These are phyloP conservation scores for Mythimna impura DNA, from an alignment of 2,888 invertebrate species.

Conservation along the genomic window DNA sequence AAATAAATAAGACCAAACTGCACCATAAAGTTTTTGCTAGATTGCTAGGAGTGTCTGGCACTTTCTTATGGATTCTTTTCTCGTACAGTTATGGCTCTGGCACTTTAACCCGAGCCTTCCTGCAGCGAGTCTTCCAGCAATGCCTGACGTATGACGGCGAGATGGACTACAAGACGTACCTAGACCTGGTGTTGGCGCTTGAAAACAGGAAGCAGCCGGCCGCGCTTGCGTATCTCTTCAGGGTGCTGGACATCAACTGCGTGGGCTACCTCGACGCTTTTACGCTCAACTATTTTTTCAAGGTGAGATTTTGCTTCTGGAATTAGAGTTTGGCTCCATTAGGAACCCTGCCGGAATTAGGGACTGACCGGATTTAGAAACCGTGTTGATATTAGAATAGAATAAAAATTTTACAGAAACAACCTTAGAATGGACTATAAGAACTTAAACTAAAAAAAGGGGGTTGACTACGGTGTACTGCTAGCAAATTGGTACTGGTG, in stretches of 20 bases:
- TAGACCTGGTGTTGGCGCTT: constrained; percentile 97
- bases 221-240: constrained; percentile 97
- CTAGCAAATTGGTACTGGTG: no score
- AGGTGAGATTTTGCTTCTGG: constrained; percentile 85
- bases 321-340: neutral
- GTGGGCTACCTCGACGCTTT: constrained; percentile 97
- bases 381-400: no score
- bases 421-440: no score
- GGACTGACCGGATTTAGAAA: neutral
- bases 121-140: constrained; percentile 98
- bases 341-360: neutral
- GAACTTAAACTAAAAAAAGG: no score
- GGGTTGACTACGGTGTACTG: no score
- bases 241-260: constrained; percentile 97
- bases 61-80: neutral
- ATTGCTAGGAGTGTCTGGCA: neutral
- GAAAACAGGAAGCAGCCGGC: constrained; percentile 98
- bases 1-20: no score
- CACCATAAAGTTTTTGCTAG: no score
- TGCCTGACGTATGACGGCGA: constrained; percentile 98
- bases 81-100: constrained; percentile 95
- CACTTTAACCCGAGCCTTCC: constrained; percentile 96
- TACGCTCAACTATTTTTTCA: constrained; percentile 97
- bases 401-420: no score
- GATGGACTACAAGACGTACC: constrained; percentile 99